Evolutionary conservation across 2,113 vertebrate species (phyloP).

Genomic region (Calypte anna): DNA sequence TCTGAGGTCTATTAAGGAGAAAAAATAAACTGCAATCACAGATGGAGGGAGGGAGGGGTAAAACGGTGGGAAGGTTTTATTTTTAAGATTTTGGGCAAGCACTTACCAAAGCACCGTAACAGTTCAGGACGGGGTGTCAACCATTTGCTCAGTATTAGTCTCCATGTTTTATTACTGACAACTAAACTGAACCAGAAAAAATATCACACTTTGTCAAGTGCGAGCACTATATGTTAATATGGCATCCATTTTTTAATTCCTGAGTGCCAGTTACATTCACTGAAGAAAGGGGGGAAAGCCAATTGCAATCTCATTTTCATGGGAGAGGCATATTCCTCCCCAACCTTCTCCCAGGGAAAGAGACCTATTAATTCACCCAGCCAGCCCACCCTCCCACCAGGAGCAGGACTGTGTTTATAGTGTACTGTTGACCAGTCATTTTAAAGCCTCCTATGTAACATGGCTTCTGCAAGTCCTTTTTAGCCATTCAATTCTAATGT

Average conservation of each 20-base stretch:
- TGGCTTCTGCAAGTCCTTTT: not conserved
- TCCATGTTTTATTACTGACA: conserved; percentile 58
- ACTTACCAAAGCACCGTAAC: conserved; percentile 48
- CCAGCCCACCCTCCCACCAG: not conserved
- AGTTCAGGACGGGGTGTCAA: conserved; percentile 47
- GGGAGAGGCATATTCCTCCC: not conserved
- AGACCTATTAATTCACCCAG: not conserved
- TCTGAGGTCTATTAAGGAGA: too few relatives aligned
- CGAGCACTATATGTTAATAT: not conserved
- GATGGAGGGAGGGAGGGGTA: conserved; percentile 3
- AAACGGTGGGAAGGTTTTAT: conserved; percentile 5
- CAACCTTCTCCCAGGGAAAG: not conserved
- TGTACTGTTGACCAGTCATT: not conserved
- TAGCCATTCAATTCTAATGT: not conserved
- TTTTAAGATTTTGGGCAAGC: conserved; percentile 68
- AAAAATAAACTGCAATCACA: not conserved
- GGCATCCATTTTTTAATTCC: conserved; percentile 1
- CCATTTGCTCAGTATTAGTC: conserved; percentile 46
- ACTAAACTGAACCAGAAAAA: conserved; percentile 55
- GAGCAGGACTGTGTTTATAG: not conserved
- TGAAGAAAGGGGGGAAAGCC: not conserved
- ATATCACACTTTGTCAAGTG: not conserved
- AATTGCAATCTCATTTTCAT: not conserved
- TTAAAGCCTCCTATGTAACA: not conserved
- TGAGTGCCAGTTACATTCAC: not conserved